Evolutionary conservation across 2,888 invertebrate species (phyloP), one percentile per base, ranked within the genome.

Genomic region (Luperina testacea): DNA sequence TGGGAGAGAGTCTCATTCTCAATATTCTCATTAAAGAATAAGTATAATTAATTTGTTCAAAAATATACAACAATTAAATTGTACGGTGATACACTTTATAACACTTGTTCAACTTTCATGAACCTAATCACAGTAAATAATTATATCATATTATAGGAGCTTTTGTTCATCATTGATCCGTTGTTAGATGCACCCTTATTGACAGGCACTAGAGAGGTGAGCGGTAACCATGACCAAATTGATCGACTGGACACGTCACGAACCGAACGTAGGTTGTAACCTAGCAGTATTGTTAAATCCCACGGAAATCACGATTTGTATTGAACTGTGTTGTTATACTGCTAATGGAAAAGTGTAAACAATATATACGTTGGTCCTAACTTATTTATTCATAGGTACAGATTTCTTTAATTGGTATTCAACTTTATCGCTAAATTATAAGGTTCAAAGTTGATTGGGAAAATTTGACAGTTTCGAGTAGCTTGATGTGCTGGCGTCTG

Each of bases 261-360:
- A 80, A 48, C 68, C 51, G 15, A 57, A 61, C 83, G 45, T 80
- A 65, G 63, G 48, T 61, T 57, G 71, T 51, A 75, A 68, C 67
- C 67, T 65, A 64, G 15, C 63, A 75, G 64, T 75, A 77, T 83
- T 83, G 88, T 86, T 78, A 80, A 84, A 88, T 80, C 80, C 70
- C 81, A 63, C 74, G 86, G 82, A 90, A 85, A 87, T 89, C 89
- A 89, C 89, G 81, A 83, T 69, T 72, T 83, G 53, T 83, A 74
- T 84, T 75, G 84, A 87, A 59, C 64, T n/a, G 71, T 8, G 17
- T 59, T 64, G 67, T 73, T 75, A 38, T 57, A 67, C 51, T 48
- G 67, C 45, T 67, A 59, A 83, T 83, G 45, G 51, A 59, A 64
- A 72, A 72, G 11, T 72, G 71, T 74, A 72, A 81, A 51, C 64